Conservation (phyloP, 2,113 vertebrate genomes). For the Phrynocephalus versicolor region DNA sequence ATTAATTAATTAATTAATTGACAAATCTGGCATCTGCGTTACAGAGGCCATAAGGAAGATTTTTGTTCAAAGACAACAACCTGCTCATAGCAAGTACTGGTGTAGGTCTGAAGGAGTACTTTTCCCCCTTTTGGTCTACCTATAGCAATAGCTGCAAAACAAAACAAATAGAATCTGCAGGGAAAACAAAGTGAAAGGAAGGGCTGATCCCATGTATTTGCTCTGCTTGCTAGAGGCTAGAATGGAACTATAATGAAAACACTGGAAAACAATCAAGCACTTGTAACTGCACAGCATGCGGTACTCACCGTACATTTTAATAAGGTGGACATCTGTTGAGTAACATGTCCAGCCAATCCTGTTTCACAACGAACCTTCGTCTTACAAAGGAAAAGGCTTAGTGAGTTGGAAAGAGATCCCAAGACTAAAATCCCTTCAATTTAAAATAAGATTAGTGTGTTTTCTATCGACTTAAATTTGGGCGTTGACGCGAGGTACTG, state of each 20-base stretch:
- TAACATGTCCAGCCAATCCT: not conserved
- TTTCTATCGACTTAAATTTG: too few relatives aligned
- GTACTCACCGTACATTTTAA: not conserved
- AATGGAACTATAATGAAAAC: not conserved
- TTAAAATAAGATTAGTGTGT: too few relatives aligned
- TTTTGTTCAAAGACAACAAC: not conserved
- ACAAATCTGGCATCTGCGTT: not conserved
- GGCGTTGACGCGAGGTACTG: too few relatives aligned
- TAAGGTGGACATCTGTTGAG: conserved; percentile 23
- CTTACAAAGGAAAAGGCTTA: not conserved
- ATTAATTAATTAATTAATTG: too few relatives aligned
- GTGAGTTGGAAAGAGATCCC: rapidly evolving
- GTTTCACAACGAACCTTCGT: rapidly evolving
- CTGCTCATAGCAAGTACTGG: not conserved
- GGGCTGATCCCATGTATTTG: conserved; percentile 29
- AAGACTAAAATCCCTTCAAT: too few relatives aligned
- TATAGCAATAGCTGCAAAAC: not conserved
- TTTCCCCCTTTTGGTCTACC: not conserved
- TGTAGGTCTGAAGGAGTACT: not conserved
- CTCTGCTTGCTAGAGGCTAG: rapidly evolving
- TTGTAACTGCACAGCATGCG: conserved; percentile 4
- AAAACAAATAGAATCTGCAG: not conserved
- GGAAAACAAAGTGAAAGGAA: not conserved
- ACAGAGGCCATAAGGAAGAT: not conserved
- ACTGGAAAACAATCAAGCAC: not conserved